phyloP scores from a whole-genome alignment of 23 tunicate species.

The Ciona savignyi region DNA sequence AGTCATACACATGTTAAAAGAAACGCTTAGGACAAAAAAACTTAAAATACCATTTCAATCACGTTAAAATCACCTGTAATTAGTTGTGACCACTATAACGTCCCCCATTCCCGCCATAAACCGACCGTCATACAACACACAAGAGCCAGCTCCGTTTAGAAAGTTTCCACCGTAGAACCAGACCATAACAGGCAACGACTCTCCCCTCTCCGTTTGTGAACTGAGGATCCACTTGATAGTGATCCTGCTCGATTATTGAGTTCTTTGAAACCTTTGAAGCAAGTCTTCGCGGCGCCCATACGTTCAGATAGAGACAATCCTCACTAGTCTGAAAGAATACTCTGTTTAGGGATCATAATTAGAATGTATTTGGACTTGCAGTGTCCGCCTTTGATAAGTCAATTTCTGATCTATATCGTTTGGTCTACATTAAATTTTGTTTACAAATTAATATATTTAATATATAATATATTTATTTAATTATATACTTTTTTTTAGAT shows the following conservation, averaged over 20 bases:
- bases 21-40: too few species aligned
- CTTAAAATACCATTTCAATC: too few species aligned
- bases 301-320: constrained; percentile 36
- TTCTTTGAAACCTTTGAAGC: background rate
- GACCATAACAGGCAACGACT: constrained; percentile 21
- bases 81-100: constrained; percentile 37
- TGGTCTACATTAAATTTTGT: too few species aligned
- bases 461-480: too few species aligned
- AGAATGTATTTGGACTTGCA: too few species aligned
- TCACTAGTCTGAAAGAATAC: constrained; percentile 15
- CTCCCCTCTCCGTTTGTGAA: background rate
- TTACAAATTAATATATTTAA: too few species aligned
- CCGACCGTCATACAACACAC: constrained; percentile 34
- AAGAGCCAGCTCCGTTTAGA: constrained; percentile 25
- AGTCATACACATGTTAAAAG: too few species aligned
- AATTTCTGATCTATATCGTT: too few species aligned
- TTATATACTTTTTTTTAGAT: too few species aligned
- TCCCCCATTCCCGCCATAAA: constrained; percentile 41
- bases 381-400: too few species aligned
- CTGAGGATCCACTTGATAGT: constrained; percentile 16
- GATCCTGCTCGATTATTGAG: constrained; percentile 11
- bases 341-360: too few species aligned
- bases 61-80: constrained; percentile 20
- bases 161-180: constrained; percentile 45
- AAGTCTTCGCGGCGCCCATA: constrained; percentile 27